Evolutionary conservation across 2,797 vertebrate genomes (phyloP).

Genomic region (Calcarius lapponicus): DNA sequence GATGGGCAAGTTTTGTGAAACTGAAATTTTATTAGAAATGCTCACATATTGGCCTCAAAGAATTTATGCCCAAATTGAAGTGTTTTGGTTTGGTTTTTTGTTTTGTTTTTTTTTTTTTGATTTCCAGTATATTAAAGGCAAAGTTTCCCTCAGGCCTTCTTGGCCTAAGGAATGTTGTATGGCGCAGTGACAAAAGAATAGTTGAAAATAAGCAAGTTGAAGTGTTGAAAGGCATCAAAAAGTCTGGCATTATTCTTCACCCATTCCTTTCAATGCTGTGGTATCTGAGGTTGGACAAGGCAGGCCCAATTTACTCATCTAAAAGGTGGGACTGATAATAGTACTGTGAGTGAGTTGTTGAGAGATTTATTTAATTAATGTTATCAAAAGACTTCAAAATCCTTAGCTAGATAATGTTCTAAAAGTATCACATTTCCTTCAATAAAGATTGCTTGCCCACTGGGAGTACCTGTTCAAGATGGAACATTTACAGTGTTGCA

Average conservation of each 20-base stretch:
- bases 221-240: slow-evolving; percentile 20
- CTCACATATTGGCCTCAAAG: neutral
- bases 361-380: slow-evolving; percentile 16
- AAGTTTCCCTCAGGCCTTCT: neutral
- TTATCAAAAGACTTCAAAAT: neutral
- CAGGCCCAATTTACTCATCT: neutral
- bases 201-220: neutral
- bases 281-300: neutral
- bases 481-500: neutral
- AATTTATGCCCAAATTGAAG: neutral
- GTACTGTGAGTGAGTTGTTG: neutral
- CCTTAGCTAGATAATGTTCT: neutral
- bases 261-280: neutral
- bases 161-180: neutral
- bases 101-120: neutral
- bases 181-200: neutral
- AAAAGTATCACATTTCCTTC: neutral
- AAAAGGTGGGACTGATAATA: neutral
- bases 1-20: neutral
- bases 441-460: neutral
- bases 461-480: neutral
- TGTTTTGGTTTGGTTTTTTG: neutral
- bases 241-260: neutral
- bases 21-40: neutral
- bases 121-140: neutral